Conservation (phyloP, 2,888 invertebrate genomes). For the Gandaritis pyraliata region DNA sequence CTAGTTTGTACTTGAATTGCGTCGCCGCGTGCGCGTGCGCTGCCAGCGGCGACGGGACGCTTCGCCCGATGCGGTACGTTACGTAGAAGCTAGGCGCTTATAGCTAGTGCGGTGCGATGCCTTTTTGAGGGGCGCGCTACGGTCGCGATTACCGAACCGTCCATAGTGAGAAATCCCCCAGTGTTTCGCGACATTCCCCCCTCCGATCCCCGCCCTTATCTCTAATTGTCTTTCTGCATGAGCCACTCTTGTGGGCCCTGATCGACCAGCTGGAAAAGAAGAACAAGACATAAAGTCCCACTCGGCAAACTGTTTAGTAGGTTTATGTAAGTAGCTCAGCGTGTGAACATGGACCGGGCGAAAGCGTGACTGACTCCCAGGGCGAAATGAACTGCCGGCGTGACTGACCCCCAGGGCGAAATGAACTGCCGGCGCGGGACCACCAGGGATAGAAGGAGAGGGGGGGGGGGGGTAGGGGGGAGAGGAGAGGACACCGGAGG, state of each 20-base stretch:
- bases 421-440: slow-evolving; percentile 56
- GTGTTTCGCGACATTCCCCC: slow-evolving; percentile 82
- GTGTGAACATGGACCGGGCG: slow-evolving; percentile 80
- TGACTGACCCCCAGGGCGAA: slow-evolving; percentile 59
- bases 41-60: slow-evolving; percentile 57
- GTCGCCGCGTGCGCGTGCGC: slow-evolving; percentile 75
- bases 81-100: slow-evolving; percentile 74
- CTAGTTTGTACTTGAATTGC: slow-evolving; percentile 85
- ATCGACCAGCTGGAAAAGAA: slow-evolving; percentile 85
- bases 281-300: slow-evolving; percentile 83
- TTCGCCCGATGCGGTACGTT: slow-evolving; percentile 73
- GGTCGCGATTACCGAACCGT: slow-evolving; percentile 79
- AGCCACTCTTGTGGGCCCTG: slow-evolving; percentile 85
- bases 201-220: slow-evolving; percentile 78
- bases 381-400: slow-evolving; percentile 70
- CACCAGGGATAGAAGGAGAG: slow-evolving; percentile 42
- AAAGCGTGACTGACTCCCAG: slow-evolving; percentile 79
- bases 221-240: slow-evolving; percentile 84
- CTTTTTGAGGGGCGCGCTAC: slow-evolving; percentile 80
- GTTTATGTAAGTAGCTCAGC: slow-evolving; percentile 79
- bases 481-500: slow-evolving; percentile 42
- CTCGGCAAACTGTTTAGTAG: slow-evolving; percentile 76
- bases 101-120: slow-evolving; percentile 83
- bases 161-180: slow-evolving; percentile 83
- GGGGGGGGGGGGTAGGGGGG: slow-evolving; percentile 44